Base-by-base conservation (phyloP, 2,797 vertebrate genomes). In the Coranthus polyacanthus region DNA sequence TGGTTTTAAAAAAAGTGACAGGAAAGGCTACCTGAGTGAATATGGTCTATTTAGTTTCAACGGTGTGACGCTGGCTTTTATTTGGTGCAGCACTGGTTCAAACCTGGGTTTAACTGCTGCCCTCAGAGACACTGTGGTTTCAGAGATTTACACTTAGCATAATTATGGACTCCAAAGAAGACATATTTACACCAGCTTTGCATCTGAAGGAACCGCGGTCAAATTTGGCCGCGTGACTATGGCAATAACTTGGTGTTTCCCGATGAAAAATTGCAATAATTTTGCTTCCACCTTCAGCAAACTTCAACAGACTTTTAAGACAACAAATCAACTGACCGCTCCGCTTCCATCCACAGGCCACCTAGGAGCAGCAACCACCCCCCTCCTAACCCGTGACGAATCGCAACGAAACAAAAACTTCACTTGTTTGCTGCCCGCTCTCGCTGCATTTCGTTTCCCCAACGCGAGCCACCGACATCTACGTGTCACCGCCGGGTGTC, bases 291-390 rank as follows among this genome's bases (percentile, higher is more conserved):
- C 90, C 90, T 88, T 89, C 76, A 54, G 84, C 74, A 89, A 91
- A 92, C 85, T 89, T 81, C 46, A 65, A 75, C 82, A 82, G 85
- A 85, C 86, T 75, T 88, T 79, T 80, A 69, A 60, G 83, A 90
- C 86, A 88, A 92, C 87, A 93, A 90, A 92, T 91, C 86, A 77
- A 82, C 87, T 88, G 83, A 91, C 89, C 88, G 15, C 86, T 81
- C 58, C 7, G 64, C 86, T 91, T 92, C 90, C 86, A 93, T 87
- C 87, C 79, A 1, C 87, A 87, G 93, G 78, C 93, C 93, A 93
- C 93, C 93, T 92, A 75, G 89, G 78, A 90, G 89, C 58, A 55
- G 43, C 47, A 38, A 34, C 20, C 9, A 50, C 49, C 57, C 57
- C 47, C 39, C 68, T 24, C 61, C 39, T 39, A 61, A 68, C 69